A percentile compares a stretch with the other conserved stretches of the same genome.
These are phyloP conservation scores for Protonemura montana DNA, from an alignment of 2,888 invertebrate genomes.

Conservation along the genomic window DNA sequence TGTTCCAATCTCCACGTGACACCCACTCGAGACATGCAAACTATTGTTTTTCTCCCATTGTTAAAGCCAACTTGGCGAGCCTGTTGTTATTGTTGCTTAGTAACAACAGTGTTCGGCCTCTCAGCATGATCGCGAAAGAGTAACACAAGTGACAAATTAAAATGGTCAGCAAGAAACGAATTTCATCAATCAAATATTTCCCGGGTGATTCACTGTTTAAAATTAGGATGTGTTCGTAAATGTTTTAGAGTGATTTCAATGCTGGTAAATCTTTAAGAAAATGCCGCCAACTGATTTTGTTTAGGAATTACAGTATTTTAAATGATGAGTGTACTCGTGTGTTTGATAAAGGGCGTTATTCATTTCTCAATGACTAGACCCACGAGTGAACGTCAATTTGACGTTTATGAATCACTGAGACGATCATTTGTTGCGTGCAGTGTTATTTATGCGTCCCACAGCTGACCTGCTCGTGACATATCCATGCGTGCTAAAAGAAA, in stretches of 20 bases:
- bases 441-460: not conserved
- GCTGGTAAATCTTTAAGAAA: not conserved
- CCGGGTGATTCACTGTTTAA: not conserved
- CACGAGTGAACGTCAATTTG: conserved; percentile 7
- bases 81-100: not conserved
- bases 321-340: not conserved
- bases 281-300: not conserved
- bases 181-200: not conserved
- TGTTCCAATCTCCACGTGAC: conserved; percentile 30
- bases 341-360: not conserved
- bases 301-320: not conserved
- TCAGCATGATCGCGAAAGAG: conserved; percentile 7
- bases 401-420: conserved; percentile 12
- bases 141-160: not conserved
- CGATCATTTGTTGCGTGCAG: not conserved
- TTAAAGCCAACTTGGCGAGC: not conserved
- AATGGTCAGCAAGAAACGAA: not conserved
- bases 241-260: not conserved
- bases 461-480: not conserved
- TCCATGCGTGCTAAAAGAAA: not conserved
- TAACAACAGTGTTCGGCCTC: not conserved
- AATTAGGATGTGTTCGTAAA: not conserved
- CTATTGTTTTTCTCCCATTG: conserved; percentile 36
- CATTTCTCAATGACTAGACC: not conserved
- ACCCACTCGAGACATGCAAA: conserved; percentile 30